A percentile compares a stretch with the other conserved stretches of the same genome.
Evolutionary conservation across 2,797 vertebrate genomes (phyloP).

Genomic region (Lateolabrax maculatus): DNA sequence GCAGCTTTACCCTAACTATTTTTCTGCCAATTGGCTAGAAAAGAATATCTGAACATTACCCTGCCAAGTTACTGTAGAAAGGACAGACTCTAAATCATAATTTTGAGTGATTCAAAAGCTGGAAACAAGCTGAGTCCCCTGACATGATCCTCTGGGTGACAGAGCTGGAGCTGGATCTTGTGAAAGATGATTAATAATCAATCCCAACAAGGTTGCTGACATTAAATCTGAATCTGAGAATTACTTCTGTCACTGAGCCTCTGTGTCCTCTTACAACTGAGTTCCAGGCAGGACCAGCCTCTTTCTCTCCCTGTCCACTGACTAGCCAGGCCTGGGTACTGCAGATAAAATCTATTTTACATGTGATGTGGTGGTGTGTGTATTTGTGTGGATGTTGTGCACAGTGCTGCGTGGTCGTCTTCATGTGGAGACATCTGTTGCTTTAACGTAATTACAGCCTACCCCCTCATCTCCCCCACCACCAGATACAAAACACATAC

Average conservation of each 20-base stretch:
- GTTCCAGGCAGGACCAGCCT: slow-evolving; percentile 39
- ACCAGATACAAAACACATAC: slow-evolving; percentile 49
- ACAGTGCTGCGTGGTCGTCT: slow-evolving; percentile 67
- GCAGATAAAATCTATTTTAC: slow-evolving; percentile 42
- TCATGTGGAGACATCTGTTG: slow-evolving; percentile 85
- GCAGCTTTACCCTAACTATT: neutral
- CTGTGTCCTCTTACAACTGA: slow-evolving; percentile 26
- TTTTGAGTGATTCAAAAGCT: slow-evolving; percentile 24
- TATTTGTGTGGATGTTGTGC: slow-evolving; percentile 58
- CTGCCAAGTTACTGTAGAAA: slow-evolving; percentile 13
- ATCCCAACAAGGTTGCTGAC: slow-evolving; percentile 32
- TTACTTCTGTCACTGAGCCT: neutral
- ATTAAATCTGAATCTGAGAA: slow-evolving; percentile 34
- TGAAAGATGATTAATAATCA: slow-evolving; percentile 34
- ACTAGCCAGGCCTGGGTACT: slow-evolving; percentile 19
- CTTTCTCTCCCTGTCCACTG: slow-evolving; percentile 47
- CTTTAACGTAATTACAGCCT: slow-evolving; percentile 80
- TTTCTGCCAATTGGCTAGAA: neutral
- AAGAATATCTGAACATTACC: neutral
- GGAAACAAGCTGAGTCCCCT: slow-evolving; percentile 13
- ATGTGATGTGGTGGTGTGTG: slow-evolving; percentile 69
- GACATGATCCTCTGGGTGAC: slow-evolving; percentile 29
- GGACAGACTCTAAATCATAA: slow-evolving; percentile 7
- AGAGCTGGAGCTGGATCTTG: slow-evolving; percentile 13
- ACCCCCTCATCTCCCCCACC: slow-evolving; percentile 52